A percentile compares a stretch with the other conserved stretches of the same genome.
phyloP scores from a whole-genome alignment of 2,113 vertebrate genomes.

The Cacatua alba region DNA sequence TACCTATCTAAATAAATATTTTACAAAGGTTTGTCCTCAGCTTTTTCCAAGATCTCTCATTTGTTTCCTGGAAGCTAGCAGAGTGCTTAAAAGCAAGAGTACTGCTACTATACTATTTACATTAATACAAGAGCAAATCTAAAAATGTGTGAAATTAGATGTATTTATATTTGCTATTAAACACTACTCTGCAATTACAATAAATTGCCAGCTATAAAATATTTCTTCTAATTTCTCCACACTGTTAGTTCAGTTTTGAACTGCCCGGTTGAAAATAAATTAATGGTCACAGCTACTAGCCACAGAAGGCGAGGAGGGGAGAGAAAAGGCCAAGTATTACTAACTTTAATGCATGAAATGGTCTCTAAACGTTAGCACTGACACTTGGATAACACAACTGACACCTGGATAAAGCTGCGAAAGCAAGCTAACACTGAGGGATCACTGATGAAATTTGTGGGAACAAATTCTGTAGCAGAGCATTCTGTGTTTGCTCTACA shows the following conservation, averaged over 20 bases:
- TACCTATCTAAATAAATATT: neutral
- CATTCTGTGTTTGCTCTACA: neutral
- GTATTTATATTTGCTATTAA: neutral
- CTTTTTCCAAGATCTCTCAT: neutral
- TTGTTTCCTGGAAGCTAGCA: neutral
- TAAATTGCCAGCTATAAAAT: neutral
- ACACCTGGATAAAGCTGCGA: neutral
- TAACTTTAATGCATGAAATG: neutral
- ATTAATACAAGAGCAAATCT: neutral
- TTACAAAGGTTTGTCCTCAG: neutral
- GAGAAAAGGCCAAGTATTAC: neutral
- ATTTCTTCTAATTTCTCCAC: neutral
- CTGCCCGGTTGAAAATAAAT: neutral
- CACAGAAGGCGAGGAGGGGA: neutral
- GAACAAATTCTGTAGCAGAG: neutral
- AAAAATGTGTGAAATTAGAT: neutral
- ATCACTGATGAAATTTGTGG: neutral
- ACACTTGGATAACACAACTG: neutral
- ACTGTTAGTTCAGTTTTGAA: neutral
- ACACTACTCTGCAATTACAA: neutral
- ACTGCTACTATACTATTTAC: neutral
- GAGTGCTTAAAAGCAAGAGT: neutral
- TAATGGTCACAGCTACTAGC: neutral
- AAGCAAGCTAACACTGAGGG: neutral
- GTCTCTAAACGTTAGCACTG: neutral